Evolutionary conservation across 2,797 vertebrate genomes (phyloP).

Genomic region (Telmatherina bonti): DNA sequence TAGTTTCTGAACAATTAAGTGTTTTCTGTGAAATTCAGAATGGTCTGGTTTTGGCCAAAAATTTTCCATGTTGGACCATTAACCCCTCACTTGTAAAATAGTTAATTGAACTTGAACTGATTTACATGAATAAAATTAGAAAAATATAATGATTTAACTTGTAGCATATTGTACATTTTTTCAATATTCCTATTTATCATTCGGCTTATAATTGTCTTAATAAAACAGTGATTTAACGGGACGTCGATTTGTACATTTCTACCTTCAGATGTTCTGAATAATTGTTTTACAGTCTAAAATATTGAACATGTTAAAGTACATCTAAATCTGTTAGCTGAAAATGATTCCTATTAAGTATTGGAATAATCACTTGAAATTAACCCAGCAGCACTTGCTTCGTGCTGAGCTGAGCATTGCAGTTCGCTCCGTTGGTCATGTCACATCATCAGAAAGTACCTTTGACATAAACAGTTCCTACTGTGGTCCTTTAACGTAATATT

Average conservation of each 20-base stretch:
- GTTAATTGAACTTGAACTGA: background rate
- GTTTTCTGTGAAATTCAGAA: background rate
- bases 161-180: background rate
- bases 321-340: background rate
- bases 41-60: background rate
- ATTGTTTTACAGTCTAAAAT: background rate
- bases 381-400: too few species aligned
- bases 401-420: background rate
- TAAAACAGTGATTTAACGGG: too few species aligned
- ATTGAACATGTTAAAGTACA: background rate
- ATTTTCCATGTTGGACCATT: background rate
- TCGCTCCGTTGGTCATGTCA: background rate
- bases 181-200: background rate
- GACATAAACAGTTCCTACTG: background rate
- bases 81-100: background rate
- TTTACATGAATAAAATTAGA: background rate
- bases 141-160: background rate
- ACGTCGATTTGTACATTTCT: too few species aligned
- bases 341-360: background rate
- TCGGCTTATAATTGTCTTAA: background rate
- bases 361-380: too few species aligned
- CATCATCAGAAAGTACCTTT: background rate
- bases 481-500: conserved; percentile 1
- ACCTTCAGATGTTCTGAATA: too few species aligned
- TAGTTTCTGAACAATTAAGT: background rate